Conservation (phyloP, 2,113 vertebrate species). For the Corythaeola cristata region DNA sequence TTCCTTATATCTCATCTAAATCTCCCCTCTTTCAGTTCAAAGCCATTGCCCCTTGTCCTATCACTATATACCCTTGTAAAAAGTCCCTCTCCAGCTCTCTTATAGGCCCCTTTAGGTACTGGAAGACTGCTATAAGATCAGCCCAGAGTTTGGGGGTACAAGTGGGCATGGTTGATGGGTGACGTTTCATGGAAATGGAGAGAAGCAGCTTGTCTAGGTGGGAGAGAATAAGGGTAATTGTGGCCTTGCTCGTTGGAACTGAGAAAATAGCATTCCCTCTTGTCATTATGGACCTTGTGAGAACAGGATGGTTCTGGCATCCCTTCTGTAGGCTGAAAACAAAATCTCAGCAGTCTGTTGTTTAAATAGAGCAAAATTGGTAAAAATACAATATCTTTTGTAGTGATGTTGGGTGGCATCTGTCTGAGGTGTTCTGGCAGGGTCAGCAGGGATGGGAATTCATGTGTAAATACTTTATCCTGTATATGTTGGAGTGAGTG, state of each 20-base stretch:
- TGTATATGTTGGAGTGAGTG: background rate
- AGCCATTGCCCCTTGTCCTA: too few species aligned
- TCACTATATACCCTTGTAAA: too few species aligned
- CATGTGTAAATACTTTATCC: background rate
- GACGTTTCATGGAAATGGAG: background rate
- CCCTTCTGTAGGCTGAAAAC: background rate
- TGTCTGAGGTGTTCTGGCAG: background rate
- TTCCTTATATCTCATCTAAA: too few species aligned
- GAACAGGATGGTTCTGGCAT: background rate
- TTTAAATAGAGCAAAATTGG: background rate
- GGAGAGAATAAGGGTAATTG: background rate
- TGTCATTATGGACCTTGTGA: background rate
- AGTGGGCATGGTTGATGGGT: background rate
- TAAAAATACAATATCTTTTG: background rate
- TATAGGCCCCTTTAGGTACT: too few species aligned
- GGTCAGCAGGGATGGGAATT: background rate
- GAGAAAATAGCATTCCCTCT: background rate
- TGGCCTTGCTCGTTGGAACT: background rate
- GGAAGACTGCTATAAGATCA: too few species aligned
- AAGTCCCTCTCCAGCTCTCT: too few species aligned
- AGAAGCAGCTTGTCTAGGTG: background rate
- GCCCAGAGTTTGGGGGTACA: background rate
- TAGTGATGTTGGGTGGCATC: background rate
- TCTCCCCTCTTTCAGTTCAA: too few species aligned
- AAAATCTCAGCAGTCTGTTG: background rate